Conservation (phyloP, 2,797 vertebrate genomes). For the Halcyon leucocephala region DNA sequence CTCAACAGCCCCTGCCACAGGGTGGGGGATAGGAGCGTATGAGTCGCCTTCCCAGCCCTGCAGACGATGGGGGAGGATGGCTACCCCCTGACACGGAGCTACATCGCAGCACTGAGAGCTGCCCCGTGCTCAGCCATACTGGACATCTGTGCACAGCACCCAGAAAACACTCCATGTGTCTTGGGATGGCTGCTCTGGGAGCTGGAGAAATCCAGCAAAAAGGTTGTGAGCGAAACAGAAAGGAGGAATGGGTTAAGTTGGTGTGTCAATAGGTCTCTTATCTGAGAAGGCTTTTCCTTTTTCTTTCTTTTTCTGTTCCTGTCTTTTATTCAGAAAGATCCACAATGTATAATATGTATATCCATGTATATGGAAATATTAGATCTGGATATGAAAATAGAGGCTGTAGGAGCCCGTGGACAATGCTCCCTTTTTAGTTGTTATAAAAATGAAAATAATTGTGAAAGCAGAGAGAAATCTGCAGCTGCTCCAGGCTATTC, state of each 20-base stretch:
- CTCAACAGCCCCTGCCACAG: neutral
- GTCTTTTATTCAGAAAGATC: conserved; percentile 39
- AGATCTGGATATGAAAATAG: conserved; percentile 69
- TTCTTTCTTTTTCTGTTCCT: conserved; percentile 30
- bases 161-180: neutral
- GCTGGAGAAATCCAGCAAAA: neutral
- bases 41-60: rapidly evolving
- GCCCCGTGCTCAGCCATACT: rapidly evolving
- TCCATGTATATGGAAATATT: conserved; percentile 55
- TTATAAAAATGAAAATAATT: conserved; percentile 87
- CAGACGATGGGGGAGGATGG: rapidly evolving
- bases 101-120: rapidly evolving
- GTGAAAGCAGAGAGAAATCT: conserved; percentile 84
- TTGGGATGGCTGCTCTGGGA: neutral
- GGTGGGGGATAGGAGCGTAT: rapidly evolving
- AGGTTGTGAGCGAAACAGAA: neutral
- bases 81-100: rapidly evolving
- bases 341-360: conserved; percentile 48
- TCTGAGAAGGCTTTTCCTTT: conserved; percentile 40
- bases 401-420: conserved; percentile 74
- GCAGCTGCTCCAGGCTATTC: conserved; percentile 86
- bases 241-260: conserved; percentile 16
- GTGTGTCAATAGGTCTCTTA: conserved; percentile 49
- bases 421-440: conserved; percentile 81
- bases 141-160: rapidly evolving